Conservation (phyloP, 2,888 invertebrate genomes). For the Apodemia zela region DNA sequence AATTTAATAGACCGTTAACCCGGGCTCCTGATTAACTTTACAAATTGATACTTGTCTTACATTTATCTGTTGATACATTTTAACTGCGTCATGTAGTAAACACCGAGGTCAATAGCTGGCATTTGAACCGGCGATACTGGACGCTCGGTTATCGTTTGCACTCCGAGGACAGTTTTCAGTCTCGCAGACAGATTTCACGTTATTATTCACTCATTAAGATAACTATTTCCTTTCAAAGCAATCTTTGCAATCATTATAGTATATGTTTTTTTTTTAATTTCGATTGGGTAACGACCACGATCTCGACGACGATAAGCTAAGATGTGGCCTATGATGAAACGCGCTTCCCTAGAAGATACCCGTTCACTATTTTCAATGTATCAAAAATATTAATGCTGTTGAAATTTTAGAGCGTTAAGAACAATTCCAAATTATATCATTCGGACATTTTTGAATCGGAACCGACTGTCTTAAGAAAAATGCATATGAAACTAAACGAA, state of each 20-base stretch:
- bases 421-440: too few species aligned
- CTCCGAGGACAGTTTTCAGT: conserved; percentile 59
- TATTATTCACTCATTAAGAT: conserved; percentile 74
- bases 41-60: conserved; percentile 57
- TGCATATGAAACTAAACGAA: too few species aligned
- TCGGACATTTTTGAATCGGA: too few species aligned
- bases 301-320: too few species aligned
- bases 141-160: conserved; percentile 65
- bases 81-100: conserved; percentile 54
- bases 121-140: conserved; percentile 66
- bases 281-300: too few species aligned
- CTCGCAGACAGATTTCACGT: conserved; percentile 74
- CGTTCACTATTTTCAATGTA: too few species aligned
- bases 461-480: too few species aligned
- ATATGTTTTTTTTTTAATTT: too few species aligned
- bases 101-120: conserved; percentile 76
- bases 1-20: conserved; percentile 70
- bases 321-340: too few species aligned
- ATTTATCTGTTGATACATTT: conserved; percentile 57
- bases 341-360: too few species aligned
- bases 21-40: conserved; percentile 58
- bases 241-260: conserved; percentile 54
- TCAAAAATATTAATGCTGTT: not conserved
- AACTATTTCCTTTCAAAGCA: conserved; percentile 71
- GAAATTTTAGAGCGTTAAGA: not conserved